Evolutionary conservation across 2,888 invertebrate genomes (phyloP).

Genomic region (Kuschelorhynchus macadamiae): DNA sequence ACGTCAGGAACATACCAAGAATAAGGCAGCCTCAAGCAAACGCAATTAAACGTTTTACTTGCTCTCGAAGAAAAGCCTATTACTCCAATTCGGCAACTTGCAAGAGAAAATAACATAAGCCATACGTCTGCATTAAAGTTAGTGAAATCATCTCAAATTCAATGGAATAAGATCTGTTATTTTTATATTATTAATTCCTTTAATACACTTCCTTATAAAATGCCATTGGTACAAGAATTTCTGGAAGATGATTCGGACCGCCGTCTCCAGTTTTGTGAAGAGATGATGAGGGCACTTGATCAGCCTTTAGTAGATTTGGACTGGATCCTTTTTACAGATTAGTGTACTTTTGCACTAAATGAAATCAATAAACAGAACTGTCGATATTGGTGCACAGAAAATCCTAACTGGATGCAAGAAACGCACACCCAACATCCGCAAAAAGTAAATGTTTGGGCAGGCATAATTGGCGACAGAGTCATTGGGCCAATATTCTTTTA

Average conservation of each 20-base stretch:
- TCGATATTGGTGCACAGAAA: constrained; percentile 3
- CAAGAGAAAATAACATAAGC: not conserved
- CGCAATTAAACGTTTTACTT: not conserved
- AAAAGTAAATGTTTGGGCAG: not conserved
- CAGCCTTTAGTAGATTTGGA: constrained; percentile 2
- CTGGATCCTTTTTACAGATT: not conserved
- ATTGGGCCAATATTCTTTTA: constrained; percentile 1
- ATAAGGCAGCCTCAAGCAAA: not conserved
- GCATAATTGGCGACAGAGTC: constrained; percentile 2
- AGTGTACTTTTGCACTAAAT: constrained; percentile 10
- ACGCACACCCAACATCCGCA: constrained; percentile 1
- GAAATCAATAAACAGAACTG: constrained; percentile 5
- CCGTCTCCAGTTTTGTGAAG: constrained; percentile 6
- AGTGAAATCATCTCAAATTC: not conserved
- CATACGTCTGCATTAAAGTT: not conserved
- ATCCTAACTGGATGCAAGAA: no score
- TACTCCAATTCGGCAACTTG: constrained; percentile 1
- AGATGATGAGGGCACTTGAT: constrained; percentile 1
- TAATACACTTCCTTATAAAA: constrained; percentile 1
- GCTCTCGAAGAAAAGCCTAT: constrained; percentile 1
- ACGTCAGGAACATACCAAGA: not conserved
- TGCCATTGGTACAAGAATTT: not conserved
- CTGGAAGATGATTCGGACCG: constrained; percentile 8
- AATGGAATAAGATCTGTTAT: no score
- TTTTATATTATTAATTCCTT: no score